Conservation (phyloP, 2,888 invertebrate species). For the Horisme vitalbata region DNA sequence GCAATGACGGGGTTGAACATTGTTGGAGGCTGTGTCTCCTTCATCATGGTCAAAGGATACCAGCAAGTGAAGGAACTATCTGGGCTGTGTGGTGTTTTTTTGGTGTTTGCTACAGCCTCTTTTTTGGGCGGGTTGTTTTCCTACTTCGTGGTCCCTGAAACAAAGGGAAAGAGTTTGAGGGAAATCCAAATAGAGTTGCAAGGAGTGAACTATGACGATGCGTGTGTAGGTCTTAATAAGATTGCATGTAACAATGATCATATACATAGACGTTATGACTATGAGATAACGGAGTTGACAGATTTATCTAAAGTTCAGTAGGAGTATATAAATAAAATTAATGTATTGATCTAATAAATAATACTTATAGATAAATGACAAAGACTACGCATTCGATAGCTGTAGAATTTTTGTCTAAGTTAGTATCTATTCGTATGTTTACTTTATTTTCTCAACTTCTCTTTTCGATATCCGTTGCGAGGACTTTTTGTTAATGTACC, state of each 20-base stretch:
- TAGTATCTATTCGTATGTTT: too few relatives aligned
- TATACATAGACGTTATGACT: slow-evolving; percentile 15
- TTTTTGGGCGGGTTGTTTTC: slow-evolving; percentile 75
- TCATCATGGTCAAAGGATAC: slow-evolving; percentile 75
- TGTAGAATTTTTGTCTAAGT: too few relatives aligned
- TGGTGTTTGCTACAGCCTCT: slow-evolving; percentile 71
- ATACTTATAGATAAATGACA: too few relatives aligned
- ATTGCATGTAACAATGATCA: slow-evolving; percentile 13
- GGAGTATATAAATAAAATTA: too few relatives aligned
- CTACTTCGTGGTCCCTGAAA: slow-evolving; percentile 77
- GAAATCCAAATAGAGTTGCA: slow-evolving; percentile 80
- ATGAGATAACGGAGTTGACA: slow-evolving; percentile 29
- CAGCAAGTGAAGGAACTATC: slow-evolving; percentile 69
- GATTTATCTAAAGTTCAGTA: slow-evolving; percentile 16
- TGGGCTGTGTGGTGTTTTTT: slow-evolving; percentile 78
- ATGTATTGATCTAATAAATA: too few relatives aligned
- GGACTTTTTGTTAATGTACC: too few relatives aligned
- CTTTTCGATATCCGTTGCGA: too few relatives aligned
- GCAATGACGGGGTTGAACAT: slow-evolving; percentile 77
- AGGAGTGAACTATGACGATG: slow-evolving; percentile 50
- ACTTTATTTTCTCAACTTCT: too few relatives aligned
- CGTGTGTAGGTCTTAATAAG: slow-evolving; percentile 35
- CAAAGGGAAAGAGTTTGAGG: slow-evolving; percentile 79
- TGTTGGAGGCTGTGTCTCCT: slow-evolving; percentile 73
- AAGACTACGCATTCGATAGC: too few relatives aligned